These are phyloP conservation scores for Leptinotarsa undecemlineata DNA, from an alignment of 1,140 invertebrate species.

Conservation along the genomic window DNA sequence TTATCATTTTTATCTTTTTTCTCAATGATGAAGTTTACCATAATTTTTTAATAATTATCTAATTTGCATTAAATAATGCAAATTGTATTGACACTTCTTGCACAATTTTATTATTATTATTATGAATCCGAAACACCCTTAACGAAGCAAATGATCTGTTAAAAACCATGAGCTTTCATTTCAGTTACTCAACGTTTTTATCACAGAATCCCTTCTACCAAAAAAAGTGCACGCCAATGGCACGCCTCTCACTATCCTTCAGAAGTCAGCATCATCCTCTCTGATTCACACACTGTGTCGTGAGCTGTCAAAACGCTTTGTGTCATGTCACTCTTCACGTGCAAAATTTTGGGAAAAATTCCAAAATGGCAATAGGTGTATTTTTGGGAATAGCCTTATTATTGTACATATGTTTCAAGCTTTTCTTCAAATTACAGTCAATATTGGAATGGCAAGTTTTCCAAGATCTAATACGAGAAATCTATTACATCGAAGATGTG, in stretches of 20 bases:
- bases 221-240: no score
- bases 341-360: not conserved
- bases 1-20: no score
- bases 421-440: not conserved
- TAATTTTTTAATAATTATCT: no score
- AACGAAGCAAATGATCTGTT: no score
- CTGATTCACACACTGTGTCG: not conserved
- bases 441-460: not conserved
- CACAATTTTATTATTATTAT: no score
- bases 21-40: no score
- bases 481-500: not conserved
- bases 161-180: no score
- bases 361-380: not conserved
- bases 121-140: no score
- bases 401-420: not conserved
- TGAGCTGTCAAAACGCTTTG: not conserved
- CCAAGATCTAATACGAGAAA: slow-evolving; percentile 1
- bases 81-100: no score
- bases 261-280: not conserved
- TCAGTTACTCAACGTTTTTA: no score
- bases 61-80: no score
- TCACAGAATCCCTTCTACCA: no score
- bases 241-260: not conserved
- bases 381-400: not conserved
- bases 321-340: not conserved